Evolutionary conservation across 1,140 invertebrate genomes (phyloP).

Genomic region (Camponotus floridanus): DNA sequence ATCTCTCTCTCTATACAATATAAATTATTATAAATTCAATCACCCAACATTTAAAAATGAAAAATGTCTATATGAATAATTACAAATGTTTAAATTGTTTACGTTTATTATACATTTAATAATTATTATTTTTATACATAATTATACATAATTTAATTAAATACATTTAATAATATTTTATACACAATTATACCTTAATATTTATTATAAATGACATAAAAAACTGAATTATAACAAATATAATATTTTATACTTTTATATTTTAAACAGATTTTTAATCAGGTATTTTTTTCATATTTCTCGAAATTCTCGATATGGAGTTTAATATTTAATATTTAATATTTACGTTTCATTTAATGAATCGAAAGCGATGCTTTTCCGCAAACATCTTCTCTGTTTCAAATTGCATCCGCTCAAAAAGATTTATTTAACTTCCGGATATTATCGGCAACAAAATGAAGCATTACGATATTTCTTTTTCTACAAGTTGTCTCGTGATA

Average conservation of each 20-base stretch:
- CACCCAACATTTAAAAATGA: background rate
- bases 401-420: conserved; percentile 13
- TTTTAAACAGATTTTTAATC: background rate
- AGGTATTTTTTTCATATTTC: background rate
- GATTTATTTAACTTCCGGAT: conserved; percentile 38
- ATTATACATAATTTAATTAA: too few relatives aligned
- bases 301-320: background rate
- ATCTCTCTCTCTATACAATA: background rate
- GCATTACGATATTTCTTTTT: conserved; percentile 7
- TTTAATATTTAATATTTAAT: background rate
- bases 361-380: background rate
- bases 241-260: background rate
- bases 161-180: background rate
- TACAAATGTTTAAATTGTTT: too few relatives aligned
- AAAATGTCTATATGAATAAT: background rate
- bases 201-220: background rate
- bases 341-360: conserved; percentile 13
- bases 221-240: conserved; percentile 5
- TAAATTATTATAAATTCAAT: background rate
- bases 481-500: background rate
- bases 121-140: too few relatives aligned
- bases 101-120: too few relatives aligned
- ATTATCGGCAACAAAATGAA: conserved; percentile 20
- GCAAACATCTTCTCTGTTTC: background rate
- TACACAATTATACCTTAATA: background rate